Evolutionary conservation across 2,113 vertebrate genomes (phyloP).

Genomic region (Prunella fulvescens): DNA sequence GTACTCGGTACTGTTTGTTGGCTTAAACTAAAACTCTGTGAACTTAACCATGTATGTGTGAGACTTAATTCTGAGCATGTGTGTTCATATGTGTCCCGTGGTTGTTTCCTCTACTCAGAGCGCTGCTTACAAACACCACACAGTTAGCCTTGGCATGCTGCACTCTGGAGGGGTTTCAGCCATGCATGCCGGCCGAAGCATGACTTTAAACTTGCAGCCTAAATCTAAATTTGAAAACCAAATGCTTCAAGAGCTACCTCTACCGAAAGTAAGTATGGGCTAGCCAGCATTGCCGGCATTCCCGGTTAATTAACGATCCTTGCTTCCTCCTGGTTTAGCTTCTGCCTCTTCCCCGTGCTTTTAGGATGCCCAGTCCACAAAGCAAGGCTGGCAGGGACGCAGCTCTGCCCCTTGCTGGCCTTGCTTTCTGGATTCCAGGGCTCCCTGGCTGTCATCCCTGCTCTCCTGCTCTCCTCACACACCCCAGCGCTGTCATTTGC

Average conservation of each 20-base stretch:
- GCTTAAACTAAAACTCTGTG: constrained; percentile 85
- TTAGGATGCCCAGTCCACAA: neutral
- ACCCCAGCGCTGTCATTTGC: neutral
- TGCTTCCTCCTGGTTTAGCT: constrained; percentile 67
- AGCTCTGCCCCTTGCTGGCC: neutral
- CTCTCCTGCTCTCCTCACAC: constrained; percentile 42
- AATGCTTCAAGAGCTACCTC: constrained; percentile 93
- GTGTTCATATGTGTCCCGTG: constrained; percentile 91
- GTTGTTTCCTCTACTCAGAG: constrained; percentile 99
- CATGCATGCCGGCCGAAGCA: constrained; percentile 95
- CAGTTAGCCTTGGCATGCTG: constrained; percentile 99
- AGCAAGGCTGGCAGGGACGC: neutral
- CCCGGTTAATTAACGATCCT: constrained; percentile 50
- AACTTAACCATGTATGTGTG: constrained; percentile 84
- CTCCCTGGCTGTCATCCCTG: constrained; percentile 59
- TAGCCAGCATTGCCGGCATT: constrained; percentile 61
- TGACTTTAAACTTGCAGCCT: constrained; percentile 99
- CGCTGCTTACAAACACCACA: constrained; percentile 99
- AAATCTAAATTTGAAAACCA: constrained; percentile 97
- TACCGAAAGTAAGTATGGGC: constrained; percentile 83
- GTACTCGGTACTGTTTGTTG: constrained; percentile 75
- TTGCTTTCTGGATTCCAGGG: constrained; percentile 67
- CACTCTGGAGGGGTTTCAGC: constrained; percentile 95
- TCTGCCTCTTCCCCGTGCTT: constrained; percentile 53
- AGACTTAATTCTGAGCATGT: constrained; percentile 77